These are phyloP conservation scores for Zosterops borbonicus DNA, from an alignment of 2,113 vertebrate genomes.

Conservation along the genomic window DNA sequence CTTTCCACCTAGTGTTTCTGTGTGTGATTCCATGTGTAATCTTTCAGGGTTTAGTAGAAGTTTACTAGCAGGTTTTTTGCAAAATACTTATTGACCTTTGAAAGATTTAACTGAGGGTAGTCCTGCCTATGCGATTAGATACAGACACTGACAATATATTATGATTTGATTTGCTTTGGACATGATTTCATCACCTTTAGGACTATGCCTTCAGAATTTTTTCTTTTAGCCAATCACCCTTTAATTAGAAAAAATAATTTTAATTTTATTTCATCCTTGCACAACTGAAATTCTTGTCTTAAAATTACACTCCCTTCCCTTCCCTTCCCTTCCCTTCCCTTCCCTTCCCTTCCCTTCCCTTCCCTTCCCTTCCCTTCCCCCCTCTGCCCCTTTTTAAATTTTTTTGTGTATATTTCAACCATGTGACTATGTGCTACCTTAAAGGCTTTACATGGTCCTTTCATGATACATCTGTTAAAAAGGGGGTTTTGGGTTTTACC, in stretches of 20 bases:
- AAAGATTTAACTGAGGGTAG: not conserved
- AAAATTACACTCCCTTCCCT: not conserved
- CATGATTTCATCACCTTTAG: not conserved
- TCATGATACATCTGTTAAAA: not conserved
- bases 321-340: not conserved
- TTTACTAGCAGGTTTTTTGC: not conserved
- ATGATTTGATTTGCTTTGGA: not conserved
- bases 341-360: not conserved
- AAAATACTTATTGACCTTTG: not conserved
- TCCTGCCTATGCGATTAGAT: not conserved
- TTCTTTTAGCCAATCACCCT: not conserved
- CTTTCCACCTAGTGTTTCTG: not conserved
- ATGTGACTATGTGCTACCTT: not conserved
- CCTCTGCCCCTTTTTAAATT: accelerated
- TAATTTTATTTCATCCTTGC: not conserved
- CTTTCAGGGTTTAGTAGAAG: not conserved
- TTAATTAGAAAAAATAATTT: not conserved
- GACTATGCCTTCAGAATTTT: not conserved
- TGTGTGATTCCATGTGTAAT: not conserved
- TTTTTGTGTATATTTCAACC: not conserved
- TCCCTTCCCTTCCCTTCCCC: not conserved
- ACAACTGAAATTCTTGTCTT: not conserved
- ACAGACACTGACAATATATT: not conserved
- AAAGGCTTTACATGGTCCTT: not conserved
- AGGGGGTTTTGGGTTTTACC: not conserved